These are phyloP conservation scores for Lophius piscatorius DNA, from an alignment of 2,113 vertebrate genomes.

Conservation along the genomic window DNA sequence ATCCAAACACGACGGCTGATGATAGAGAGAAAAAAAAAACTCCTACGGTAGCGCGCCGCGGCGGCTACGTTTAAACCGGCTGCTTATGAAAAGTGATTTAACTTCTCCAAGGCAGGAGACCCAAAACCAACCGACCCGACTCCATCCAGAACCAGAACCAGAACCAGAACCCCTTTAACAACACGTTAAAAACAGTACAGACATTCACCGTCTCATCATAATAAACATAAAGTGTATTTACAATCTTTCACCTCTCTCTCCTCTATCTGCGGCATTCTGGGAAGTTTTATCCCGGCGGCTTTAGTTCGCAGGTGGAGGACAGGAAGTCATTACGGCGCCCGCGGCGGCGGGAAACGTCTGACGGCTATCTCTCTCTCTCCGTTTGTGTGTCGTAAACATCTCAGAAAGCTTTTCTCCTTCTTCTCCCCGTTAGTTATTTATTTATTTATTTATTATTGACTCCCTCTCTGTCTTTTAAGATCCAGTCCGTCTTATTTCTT, in stretches of 20 bases:
- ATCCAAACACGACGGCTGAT: slow-evolving; percentile 3
- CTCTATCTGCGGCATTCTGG: too few species aligned
- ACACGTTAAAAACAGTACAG: too few species aligned
- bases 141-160: neutral
- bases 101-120: too few species aligned
- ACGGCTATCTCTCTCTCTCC: slow-evolving; percentile 75
- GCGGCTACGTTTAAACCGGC: slow-evolving; percentile 21
- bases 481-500: slow-evolving; percentile 78
- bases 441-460: slow-evolving; percentile 26
- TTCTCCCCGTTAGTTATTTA: slow-evolving; percentile 65
- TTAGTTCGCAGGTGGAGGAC: slow-evolving; percentile 73
- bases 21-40: neutral
- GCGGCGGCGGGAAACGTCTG: too few species aligned
- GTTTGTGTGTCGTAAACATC: slow-evolving; percentile 79
- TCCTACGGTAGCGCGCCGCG: too few species aligned
- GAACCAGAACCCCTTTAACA: too few species aligned
- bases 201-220: too few species aligned
- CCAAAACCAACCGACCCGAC: slow-evolving; percentile 25
- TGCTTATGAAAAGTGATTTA: slow-evolving; percentile 34
- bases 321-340: slow-evolving; percentile 76
- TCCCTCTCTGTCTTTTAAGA: slow-evolving; percentile 63
- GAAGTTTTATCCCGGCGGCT: slow-evolving; percentile 72
- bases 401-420: slow-evolving; percentile 73
- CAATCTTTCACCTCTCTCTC: slow-evolving; percentile 65
- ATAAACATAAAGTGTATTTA: slow-evolving; percentile 43